These are phyloP conservation scores for Spilosoma lubricipeda DNA, from an alignment of 2,888 invertebrate species.

Conservation along the genomic window DNA sequence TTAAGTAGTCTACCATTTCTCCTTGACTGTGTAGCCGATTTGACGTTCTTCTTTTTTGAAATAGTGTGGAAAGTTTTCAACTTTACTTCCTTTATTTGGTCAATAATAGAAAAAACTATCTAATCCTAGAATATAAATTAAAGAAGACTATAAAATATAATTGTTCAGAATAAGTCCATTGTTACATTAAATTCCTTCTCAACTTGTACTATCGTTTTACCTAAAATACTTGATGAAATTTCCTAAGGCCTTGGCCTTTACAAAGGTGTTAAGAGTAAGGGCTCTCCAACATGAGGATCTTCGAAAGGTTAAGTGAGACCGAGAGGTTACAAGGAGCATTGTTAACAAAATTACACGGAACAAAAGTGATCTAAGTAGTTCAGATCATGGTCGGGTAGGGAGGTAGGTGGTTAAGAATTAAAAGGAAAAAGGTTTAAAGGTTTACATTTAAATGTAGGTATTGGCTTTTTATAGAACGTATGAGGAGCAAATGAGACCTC, in stretches of 20 bases:
- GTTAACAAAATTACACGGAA: constrained; percentile 21
- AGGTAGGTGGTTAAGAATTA: background rate
- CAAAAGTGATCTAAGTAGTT: constrained; percentile 12
- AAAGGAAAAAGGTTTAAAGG: no score
- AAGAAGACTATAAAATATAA: no score
- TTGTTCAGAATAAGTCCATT: background rate
- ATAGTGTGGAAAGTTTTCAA: no score
- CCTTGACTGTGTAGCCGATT: no score
- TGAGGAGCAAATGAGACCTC: no score
- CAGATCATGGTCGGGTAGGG: constrained; percentile 2
- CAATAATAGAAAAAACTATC: no score
- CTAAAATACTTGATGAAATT: constrained; percentile 22
- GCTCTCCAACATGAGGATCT: constrained; percentile 22
- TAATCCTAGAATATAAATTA: no score
- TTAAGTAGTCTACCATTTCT: no score
- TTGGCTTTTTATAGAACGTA: no score
- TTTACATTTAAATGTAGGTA: no score
- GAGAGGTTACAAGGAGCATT: constrained; percentile 15
- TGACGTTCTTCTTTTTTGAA: no score
- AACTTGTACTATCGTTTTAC: background rate
- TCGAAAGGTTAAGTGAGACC: constrained; percentile 40
- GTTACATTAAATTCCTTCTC: background rate
- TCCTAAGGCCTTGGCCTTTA: constrained; percentile 25
- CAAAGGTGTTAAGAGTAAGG: constrained; percentile 33
- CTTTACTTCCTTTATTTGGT: no score